Percentiles rank a stretch among this genome's conserved stretches.
Conservation (phyloP, 2,888 invertebrate species). For the Gymnocheta viridis region DNA sequence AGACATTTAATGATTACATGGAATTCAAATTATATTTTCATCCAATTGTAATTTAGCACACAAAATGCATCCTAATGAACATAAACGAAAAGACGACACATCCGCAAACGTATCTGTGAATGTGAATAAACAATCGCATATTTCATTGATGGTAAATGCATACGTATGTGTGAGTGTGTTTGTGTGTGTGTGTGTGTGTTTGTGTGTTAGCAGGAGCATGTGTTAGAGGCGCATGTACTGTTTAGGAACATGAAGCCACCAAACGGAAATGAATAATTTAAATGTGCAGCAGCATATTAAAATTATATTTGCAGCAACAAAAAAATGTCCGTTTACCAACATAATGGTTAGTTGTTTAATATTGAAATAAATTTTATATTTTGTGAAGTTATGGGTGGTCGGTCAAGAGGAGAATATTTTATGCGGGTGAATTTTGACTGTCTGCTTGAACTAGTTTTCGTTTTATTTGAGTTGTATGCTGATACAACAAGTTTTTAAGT, state of each 20-base stretch:
- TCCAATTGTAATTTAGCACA: conserved; percentile 20
- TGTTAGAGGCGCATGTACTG: background rate
- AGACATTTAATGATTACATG: conserved; percentile 38
- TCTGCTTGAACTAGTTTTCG: background rate
- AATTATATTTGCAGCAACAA: conserved; percentile 51
- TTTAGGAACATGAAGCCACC: conserved; percentile 21
- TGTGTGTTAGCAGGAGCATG: background rate
- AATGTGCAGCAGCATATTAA: conserved; percentile 58
- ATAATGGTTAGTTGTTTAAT: conserved; percentile 45
- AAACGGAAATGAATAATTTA: conserved; percentile 66
- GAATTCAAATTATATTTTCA: conserved; percentile 9
- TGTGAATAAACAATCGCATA: background rate
- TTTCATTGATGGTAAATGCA: background rate
- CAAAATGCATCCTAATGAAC: conserved; percentile 24
- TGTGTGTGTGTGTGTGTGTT: background rate
- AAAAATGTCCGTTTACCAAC: conserved; percentile 36
- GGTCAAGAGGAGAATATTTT: background rate
- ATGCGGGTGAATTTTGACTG: background rate
- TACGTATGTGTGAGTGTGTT: background rate
- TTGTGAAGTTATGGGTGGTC: background rate
- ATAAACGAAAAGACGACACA: background rate
- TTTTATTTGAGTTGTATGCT: conserved; percentile 22
- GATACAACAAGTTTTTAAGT: background rate
- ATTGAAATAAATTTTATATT: conserved; percentile 42
- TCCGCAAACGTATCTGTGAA: background rate